Evolutionary conservation across 2,113 vertebrate genomes (phyloP).

Genomic region (Rostratula benghalensis): DNA sequence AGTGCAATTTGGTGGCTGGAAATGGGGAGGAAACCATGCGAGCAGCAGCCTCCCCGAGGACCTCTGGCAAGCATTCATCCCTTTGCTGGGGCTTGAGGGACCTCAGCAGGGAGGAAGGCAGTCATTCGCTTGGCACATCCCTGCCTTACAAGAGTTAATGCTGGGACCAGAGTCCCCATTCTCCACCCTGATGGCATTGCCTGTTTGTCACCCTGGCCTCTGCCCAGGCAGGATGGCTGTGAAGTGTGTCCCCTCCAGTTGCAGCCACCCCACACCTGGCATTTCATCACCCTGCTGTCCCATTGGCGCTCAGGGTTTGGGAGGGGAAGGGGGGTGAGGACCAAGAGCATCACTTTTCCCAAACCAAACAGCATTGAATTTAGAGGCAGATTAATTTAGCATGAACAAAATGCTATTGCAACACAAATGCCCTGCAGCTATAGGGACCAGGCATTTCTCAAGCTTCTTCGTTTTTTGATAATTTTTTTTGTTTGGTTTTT

Average conservation of each 20-base stretch:
- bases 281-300: accelerated
- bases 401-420: not conserved
- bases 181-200: not conserved
- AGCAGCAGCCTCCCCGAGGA: not conserved
- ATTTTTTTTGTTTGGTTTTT: not conserved
- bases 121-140: not conserved
- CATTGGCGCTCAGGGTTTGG: accelerated
- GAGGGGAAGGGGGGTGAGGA: not conserved
- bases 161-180: not conserved
- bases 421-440: conserved; percentile 24
- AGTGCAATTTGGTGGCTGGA: conserved; percentile 28
- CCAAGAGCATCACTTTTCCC: not conserved
- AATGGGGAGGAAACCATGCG: not conserved
- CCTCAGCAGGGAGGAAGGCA: not conserved
- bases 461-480: not conserved
- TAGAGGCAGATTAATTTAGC: conserved; percentile 29
- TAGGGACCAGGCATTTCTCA: not conserved
- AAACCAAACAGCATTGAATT: not conserved
- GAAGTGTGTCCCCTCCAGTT: accelerated
- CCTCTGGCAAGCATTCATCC: not conserved
- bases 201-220: not conserved
- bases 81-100: not conserved
- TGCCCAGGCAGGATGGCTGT: not conserved
- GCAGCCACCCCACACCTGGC: accelerated
- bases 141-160: not conserved